Evolutionary conservation across 2,888 invertebrate genomes (phyloP), one percentile per base, ranked within the genome.

Genomic region (Nemotelus pantherinus): DNA sequence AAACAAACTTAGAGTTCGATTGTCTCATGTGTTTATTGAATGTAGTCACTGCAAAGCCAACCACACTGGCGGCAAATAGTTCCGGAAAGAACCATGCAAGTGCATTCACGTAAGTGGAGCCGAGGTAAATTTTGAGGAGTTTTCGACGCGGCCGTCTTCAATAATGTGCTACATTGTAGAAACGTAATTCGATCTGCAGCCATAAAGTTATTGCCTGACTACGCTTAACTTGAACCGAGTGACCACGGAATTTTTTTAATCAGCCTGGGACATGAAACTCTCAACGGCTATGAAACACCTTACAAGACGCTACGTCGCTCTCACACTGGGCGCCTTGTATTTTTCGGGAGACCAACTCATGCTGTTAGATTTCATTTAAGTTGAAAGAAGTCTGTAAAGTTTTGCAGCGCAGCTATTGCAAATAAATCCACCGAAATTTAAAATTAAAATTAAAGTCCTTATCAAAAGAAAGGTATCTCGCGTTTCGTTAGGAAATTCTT

Each of bases 371-470:
- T 57, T 57, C 10, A 25, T 7, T 25, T 57, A 3, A 57, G 57
- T 57, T 43, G 41, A 41, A 63, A n/a, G 53, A 55, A 70, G 74
- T 74, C 74, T 74, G 74, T 39, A 74, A 74, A 74, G 74, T 74
- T 74, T 63, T 45, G 7, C 44, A 63, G 41, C 63, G 39, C 48
- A 74, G n/a, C 7, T 47, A 60, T 48, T 5, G 63, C 48, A 48
- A 47, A 60, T 47, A 48, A 57, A 47, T 60, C 58, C 39, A 2
- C 41, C 48, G 25, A 60, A 60, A 58, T 74, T 74, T 60, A 41
- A 74, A 74, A 74, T 74, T 74, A 72, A 72, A 72, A 72, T 58
- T 9, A 60, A 74, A 74, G 60, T 55, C 45, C 57, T 57, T 74
- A 74, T 74, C 74, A 48, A 57, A 58, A 41, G 57, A 63, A 53